phyloP scores from a whole-genome alignment of 2,797 vertebrate genomes.

The Falco biarmicus region DNA sequence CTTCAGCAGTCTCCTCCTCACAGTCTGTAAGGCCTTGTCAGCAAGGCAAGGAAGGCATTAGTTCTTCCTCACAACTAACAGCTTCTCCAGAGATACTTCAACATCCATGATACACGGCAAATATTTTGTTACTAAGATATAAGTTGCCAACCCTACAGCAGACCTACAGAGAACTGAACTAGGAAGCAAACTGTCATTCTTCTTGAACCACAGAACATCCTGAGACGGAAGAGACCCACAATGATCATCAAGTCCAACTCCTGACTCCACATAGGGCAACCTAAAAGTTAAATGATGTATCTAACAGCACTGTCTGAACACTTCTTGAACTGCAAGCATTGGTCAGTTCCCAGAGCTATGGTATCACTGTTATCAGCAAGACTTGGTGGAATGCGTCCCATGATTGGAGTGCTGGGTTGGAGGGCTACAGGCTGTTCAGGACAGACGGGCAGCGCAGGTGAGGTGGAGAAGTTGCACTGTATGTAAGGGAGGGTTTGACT shows the following conservation, averaged over 20 bases:
- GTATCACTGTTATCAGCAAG: accelerated
- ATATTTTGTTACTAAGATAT: neutral
- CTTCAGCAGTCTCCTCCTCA: neutral
- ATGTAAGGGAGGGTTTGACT: neutral
- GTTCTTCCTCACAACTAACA: neutral
- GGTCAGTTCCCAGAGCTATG: neutral
- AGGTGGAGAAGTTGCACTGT: neutral
- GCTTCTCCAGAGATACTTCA: neutral
- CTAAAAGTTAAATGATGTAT: neutral
- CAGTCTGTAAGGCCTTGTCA: neutral
- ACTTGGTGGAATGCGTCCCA: neutral
- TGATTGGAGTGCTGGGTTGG: neutral
- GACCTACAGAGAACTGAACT: neutral
- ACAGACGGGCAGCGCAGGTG: neutral
- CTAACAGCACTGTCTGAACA: neutral
- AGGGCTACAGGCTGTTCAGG: neutral
- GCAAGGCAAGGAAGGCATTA: neutral
- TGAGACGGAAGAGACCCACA: neutral
- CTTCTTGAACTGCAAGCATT: neutral
- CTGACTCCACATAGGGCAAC: neutral
- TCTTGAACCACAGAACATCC: neutral
- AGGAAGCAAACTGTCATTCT: neutral
- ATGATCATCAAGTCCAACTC: neutral
- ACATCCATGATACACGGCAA: neutral
- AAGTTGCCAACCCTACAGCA: neutral